phyloP scores from a whole-genome alignment of 2,888 invertebrate genomes.

The Punctoribates punctum region DNA sequence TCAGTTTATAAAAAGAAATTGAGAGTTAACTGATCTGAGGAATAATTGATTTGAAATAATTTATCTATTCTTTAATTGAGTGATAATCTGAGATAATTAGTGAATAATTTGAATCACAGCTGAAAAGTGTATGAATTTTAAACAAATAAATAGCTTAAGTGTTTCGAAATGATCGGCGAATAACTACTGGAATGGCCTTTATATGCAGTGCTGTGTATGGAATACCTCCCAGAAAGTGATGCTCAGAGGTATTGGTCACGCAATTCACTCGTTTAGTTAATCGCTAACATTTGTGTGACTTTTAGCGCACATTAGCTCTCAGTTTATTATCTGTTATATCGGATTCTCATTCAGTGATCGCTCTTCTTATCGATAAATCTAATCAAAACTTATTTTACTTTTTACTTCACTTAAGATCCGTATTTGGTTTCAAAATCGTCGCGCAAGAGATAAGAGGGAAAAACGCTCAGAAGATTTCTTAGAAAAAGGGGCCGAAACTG shows the following conservation, averaged over 20 bases:
- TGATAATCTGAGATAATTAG: too few species aligned
- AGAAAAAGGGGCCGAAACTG: background rate
- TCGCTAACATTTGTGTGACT: conserved; percentile 9
- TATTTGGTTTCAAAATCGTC: conserved; percentile 46
- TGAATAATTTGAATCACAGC: too few species aligned
- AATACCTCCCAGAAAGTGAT: conserved; percentile 30
- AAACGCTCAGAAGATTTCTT: conserved; percentile 27
- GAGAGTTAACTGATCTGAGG: too few species aligned
- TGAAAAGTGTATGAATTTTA: too few species aligned
- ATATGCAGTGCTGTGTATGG: background rate
- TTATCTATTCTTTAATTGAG: too few species aligned
- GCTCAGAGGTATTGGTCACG: background rate
- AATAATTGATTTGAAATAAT: too few species aligned
- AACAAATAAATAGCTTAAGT: too few species aligned
- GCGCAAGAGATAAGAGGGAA: conserved; percentile 45
- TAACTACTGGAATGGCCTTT: too few species aligned
- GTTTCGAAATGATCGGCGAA: too few species aligned
- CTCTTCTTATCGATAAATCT: background rate
- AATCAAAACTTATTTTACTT: background rate
- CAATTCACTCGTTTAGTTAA: conserved; percentile 29
- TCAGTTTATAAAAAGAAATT: too few species aligned
- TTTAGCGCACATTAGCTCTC: background rate
- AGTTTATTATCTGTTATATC: background rate
- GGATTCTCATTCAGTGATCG: background rate
- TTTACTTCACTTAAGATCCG: conserved; percentile 35